These are phyloP conservation scores for Anadara kagoshimensis DNA, from an alignment of 1,140 invertebrate species.

Conservation along the genomic window DNA sequence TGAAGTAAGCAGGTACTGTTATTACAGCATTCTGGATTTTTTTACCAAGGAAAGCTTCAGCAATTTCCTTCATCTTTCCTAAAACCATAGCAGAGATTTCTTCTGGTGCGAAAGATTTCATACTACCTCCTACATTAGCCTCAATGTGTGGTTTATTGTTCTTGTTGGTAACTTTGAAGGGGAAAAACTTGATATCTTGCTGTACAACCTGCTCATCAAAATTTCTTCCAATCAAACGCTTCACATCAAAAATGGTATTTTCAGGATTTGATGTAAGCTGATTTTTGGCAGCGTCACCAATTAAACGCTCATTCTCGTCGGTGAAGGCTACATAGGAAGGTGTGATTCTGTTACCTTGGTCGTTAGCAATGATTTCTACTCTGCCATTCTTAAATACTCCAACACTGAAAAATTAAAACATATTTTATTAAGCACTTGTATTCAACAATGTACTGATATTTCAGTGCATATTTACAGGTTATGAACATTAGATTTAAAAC, in stretches of 20 bases:
- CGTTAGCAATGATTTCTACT: slow-evolving; percentile 98
- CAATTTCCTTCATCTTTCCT: slow-evolving; percentile 98
- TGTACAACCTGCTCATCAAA: slow-evolving; percentile 93
- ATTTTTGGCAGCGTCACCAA: slow-evolving; percentile 98
- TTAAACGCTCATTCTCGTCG: slow-evolving; percentile 93
- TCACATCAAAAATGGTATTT: slow-evolving; percentile 97
- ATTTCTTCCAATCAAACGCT: slow-evolving; percentile 95
- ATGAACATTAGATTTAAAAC: neutral
- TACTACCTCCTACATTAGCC: slow-evolving; percentile 77
- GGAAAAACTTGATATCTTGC: slow-evolving; percentile 95
- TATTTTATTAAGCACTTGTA: neutral
- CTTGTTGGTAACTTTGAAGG: slow-evolving; percentile 90
- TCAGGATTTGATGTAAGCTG: slow-evolving; percentile 98
- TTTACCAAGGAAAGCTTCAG: slow-evolving; percentile 97
- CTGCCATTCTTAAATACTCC: slow-evolving; percentile 98
- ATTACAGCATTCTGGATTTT: slow-evolving; percentile 97
- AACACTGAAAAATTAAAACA: slow-evolving; percentile 81
- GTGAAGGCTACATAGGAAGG: slow-evolving; percentile 99
- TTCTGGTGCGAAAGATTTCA: slow-evolving; percentile 95
- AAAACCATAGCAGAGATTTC: slow-evolving; percentile 99
- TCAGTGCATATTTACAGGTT: neutral
- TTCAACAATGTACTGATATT: neutral
- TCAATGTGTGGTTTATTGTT: slow-evolving; percentile 89
- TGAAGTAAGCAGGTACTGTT: slow-evolving; percentile 99
- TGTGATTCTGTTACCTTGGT: slow-evolving; percentile 98